These are phyloP conservation scores for Caerostris extrusa DNA, from an alignment of 1,140 invertebrate species.

Conservation along the genomic window DNA sequence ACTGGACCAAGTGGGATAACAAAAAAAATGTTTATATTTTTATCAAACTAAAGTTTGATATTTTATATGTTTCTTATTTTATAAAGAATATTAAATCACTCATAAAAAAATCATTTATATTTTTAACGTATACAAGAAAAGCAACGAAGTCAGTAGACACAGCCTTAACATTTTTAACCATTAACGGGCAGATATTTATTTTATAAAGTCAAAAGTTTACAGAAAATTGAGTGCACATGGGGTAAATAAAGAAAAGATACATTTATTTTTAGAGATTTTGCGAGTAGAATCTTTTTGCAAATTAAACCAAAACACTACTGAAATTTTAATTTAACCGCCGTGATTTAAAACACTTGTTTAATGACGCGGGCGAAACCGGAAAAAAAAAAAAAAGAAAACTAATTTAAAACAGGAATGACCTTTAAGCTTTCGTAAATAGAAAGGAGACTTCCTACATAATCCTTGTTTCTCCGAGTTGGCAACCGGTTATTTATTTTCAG, in stretches of 20 bases:
- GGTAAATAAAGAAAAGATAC: neutral
- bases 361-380: neutral
- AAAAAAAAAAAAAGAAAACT: slow-evolving; percentile 3
- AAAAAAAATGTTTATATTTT: too few species aligned
- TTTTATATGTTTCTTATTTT: too few species aligned
- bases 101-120: too few species aligned
- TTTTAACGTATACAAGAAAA: too few species aligned
- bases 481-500: neutral
- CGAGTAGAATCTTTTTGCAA: neutral
- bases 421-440: neutral
- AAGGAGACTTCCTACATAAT: neutral
- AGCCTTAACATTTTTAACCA: too few species aligned
- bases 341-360: neutral
- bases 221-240: neutral
- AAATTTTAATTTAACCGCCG: slow-evolving; percentile 2
- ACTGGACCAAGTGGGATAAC: too few species aligned
- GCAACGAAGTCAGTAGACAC: too few species aligned
- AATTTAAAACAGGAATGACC: neutral
- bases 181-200: too few species aligned
- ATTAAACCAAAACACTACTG: neutral
- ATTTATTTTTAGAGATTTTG: neutral
- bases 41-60: too few species aligned
- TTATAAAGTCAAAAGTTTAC: neutral
- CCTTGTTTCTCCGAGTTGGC: neutral
- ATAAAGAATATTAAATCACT: too few species aligned